Conservation (phyloP, 1,140 invertebrate genomes). For the Bombus haemorrhoidalis region DNA sequence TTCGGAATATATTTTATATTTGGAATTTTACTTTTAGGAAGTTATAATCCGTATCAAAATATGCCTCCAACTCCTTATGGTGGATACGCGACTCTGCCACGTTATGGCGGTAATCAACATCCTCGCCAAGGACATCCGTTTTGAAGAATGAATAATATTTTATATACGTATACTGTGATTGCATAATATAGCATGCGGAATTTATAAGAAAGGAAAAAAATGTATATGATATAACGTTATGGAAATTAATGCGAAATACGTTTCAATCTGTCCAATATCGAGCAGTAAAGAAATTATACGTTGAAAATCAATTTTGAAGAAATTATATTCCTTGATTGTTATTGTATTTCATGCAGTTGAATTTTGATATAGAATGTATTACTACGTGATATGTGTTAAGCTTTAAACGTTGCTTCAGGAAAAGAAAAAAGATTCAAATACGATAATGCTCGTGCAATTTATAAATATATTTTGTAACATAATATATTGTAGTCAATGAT, state of each 20-base stretch:
- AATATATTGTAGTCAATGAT: constrained; percentile 20
- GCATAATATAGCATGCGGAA: constrained; percentile 14
- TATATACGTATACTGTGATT: constrained; percentile 40
- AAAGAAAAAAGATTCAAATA: constrained; percentile 16
- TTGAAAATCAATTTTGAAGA: constrained; percentile 14
- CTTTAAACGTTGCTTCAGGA: constrained; percentile 49
- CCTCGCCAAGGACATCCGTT: constrained; percentile 78
- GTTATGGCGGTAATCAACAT: constrained; percentile 78
- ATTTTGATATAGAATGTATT: constrained; percentile 50
- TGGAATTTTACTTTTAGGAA: constrained; percentile 57
- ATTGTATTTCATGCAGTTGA: constrained; percentile 22
- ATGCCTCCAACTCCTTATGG: constrained; percentile 69
- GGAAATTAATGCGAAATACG: constrained; percentile 1
- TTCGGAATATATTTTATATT: constrained; percentile 4
- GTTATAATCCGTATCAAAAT: constrained; percentile 78
- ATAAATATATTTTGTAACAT: constrained; percentile 67
- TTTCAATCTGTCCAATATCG: constrained; percentile 1
- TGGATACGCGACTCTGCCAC: constrained; percentile 80
- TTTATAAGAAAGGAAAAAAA: not conserved
- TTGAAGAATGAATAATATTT: constrained; percentile 45
- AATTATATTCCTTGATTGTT: constrained; percentile 46
- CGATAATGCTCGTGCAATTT: constrained; percentile 35
- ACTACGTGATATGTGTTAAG: constrained; percentile 41
- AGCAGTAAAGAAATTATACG: constrained; percentile 1
- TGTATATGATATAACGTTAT: constrained; percentile 25